phyloP scores from a whole-genome alignment of 64 coral and sea anemone species.

The Porites lutea region DNA sequence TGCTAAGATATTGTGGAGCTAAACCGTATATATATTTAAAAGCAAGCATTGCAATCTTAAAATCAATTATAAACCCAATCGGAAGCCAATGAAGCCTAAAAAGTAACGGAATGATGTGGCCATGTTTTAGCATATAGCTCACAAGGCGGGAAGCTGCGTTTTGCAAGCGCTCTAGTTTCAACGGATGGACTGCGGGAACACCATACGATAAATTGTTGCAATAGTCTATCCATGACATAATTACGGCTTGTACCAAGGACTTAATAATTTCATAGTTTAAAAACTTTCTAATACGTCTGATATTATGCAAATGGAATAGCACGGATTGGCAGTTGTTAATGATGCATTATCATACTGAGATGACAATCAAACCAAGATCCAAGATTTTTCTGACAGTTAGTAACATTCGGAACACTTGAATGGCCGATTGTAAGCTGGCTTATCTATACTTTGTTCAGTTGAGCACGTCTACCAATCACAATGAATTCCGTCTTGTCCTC shows the following conservation, averaged over 20 bases:
- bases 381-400: no score
- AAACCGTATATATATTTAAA: no score
- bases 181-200: neutral
- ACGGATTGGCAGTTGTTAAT: no score
- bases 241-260: neutral
- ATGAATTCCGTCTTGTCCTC: no score
- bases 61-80: slow-evolving; percentile 5
- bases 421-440: no score
- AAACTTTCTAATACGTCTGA: neutral
- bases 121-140: neutral
- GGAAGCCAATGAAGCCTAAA: neutral
- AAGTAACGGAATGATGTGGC: no score
- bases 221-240: slow-evolving; percentile 12
- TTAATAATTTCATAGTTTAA: slow-evolving; percentile 10
- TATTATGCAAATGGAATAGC: slow-evolving; percentile 13
- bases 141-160: neutral
- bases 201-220: slow-evolving; percentile 6
- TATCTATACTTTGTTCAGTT: no score
- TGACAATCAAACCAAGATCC: no score
- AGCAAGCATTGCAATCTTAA: neutral
- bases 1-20: no score
- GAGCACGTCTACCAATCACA: no score
- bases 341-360: no score
- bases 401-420: no score
- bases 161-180: neutral